These are phyloP conservation scores for Schizopygopsis malacanthus DNA, from an alignment of 2,797 vertebrate species.

Conservation along the genomic window DNA sequence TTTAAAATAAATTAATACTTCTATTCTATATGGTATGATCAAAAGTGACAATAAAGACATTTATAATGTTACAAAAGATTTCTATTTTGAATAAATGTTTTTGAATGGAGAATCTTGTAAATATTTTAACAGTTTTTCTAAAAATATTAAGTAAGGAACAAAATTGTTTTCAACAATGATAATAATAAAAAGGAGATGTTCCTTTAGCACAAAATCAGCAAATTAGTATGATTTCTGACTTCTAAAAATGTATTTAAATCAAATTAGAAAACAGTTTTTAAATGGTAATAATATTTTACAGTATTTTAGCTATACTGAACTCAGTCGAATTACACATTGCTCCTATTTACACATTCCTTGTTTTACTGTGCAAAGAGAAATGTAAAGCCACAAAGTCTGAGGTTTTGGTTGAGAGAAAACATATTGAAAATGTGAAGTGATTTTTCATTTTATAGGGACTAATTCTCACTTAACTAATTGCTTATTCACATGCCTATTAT, in stretches of 20 bases:
- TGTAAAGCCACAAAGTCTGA: not conserved
- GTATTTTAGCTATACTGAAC: not conserved
- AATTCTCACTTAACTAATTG: too few species aligned
- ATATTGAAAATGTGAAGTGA: not conserved
- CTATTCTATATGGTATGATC: not conserved
- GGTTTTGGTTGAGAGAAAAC: not conserved
- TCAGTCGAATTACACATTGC: too few species aligned
- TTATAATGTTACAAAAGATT: not conserved
- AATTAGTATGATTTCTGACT: not conserved
- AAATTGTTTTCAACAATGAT: not conserved
- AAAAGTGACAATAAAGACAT: not conserved
- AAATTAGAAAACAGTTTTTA: not conserved
- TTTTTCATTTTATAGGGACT: not conserved
- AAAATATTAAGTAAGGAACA: not conserved
- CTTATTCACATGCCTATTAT: too few species aligned
- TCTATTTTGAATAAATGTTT: not conserved
- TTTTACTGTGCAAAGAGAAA: not conserved
- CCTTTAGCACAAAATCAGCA: not conserved
- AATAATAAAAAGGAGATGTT: not conserved
- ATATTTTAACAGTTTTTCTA: not conserved
- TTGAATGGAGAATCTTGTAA: not conserved
- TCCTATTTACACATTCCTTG: not conserved
- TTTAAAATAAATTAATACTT: not conserved
- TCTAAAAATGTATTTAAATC: not conserved
- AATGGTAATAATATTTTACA: not conserved